Conservation (phyloP, 2,113 vertebrate species). For the Myrmecophaga tridactyla region DNA sequence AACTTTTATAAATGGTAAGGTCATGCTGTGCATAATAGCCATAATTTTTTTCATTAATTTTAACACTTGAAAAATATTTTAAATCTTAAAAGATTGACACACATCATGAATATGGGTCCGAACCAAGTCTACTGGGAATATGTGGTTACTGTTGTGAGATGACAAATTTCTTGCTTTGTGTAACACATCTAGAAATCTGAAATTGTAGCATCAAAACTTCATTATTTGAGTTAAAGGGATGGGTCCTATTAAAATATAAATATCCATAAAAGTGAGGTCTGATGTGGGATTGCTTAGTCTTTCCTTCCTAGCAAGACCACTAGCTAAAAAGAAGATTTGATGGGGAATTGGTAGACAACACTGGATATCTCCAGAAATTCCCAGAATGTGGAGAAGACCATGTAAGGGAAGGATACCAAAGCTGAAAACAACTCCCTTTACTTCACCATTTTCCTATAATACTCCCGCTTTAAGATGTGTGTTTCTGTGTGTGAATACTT, state of each 20-base stretch:
- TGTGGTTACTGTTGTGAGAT: not conserved
- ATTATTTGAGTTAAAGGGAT: not conserved
- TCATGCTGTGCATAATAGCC: not conserved
- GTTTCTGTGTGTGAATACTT: not conserved
- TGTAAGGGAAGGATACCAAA: not conserved
- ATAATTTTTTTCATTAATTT: not conserved
- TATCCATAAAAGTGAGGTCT: not conserved
- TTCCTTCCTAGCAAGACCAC: not conserved
- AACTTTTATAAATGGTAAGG: not conserved
- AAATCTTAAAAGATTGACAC: not conserved
- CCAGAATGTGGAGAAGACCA: not conserved
- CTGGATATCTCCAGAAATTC: not conserved
- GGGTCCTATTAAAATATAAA: not conserved
- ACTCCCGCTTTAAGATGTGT: not conserved
- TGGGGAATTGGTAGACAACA: not conserved
- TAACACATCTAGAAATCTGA: not conserved
- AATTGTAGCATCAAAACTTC: not conserved
- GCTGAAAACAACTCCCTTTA: not conserved
- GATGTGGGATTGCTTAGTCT: not conserved
- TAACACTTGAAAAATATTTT: not conserved
- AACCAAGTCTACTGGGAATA: not conserved
- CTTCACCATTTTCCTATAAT: not conserved
- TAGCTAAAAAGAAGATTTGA: not conserved
- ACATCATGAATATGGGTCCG: not conserved
- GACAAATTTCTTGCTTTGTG: not conserved